Evolutionary conservation across 2,888 invertebrate genomes (phyloP), one percentile per base, ranked within the genome.

Genomic region (Habroteleia sp.): DNA sequence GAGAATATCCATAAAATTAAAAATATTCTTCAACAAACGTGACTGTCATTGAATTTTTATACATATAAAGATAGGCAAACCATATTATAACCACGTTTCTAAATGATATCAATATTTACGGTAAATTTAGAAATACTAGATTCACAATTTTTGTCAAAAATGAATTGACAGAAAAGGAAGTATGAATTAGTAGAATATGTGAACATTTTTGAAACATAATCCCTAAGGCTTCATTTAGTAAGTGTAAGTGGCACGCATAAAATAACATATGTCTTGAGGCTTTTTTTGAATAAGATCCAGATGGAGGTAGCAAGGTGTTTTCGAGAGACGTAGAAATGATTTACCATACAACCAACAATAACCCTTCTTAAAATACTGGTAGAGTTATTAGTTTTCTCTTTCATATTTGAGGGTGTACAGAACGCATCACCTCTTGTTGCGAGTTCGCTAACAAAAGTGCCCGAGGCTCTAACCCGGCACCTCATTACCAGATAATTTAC

Each of bases 401-500:
- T 74, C 71, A 76, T 42, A 56, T 66, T 76, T 63, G 77, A 79
- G 80, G 73, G 78, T 78, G 80, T 66, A 78, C 77, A 77, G 58
- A 77, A 78, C 79, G 78, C 72, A 68, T 68, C 71, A 76, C 74
- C 71, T 76, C 71, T 11, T 25, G 60, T 11, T 52, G 50, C 48
- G 73, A 71, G 68, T 72, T 46, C 37, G 52, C 58, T 66, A 69
- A 65, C 56, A 23, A 72, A 77, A 68, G 69, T 72, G 85, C 86
- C 80, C 77, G 79, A 62, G 86, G 86, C 86, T 78, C 77, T 77
- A 80, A 79, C 82, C 86, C 86, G 85, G 86, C 87, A 87, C 87
- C 87, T 87, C 87, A 87, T 87, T 87, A 87, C 83, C 82, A 78
- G 85, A 87, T 87, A 86, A 87, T 87, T 87, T 87, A 87, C 87